These are phyloP conservation scores for Eubasilissa splendida DNA, from an alignment of 2,888 invertebrate species.

Conservation along the genomic window DNA sequence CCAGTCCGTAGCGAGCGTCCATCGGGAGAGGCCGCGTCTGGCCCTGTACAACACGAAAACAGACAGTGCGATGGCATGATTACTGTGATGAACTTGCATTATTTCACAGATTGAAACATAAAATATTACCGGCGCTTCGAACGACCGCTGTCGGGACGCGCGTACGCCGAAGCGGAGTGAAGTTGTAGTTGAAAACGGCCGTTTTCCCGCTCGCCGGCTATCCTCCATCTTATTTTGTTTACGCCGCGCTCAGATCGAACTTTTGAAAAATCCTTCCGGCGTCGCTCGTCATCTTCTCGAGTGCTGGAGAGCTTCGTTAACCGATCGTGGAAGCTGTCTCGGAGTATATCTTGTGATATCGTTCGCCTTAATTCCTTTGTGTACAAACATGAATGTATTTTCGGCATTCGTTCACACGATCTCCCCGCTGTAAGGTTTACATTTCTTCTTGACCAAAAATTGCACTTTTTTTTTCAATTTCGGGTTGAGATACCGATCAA, in stretches of 20 bases:
- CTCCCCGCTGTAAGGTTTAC: not conserved
- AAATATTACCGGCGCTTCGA: conserved; percentile 4
- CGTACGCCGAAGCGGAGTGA: not conserved
- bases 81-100: conserved; percentile 1
- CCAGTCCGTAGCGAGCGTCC: conserved; percentile 33
- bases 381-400: conserved; percentile 16
- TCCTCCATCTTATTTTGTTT: conserved; percentile 34
- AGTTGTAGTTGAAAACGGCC: not conserved
- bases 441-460: conserved; percentile 15
- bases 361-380: conserved; percentile 1
- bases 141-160: not conserved
- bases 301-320: not conserved
- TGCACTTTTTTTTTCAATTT: conserved; percentile 2
- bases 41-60: not conserved
- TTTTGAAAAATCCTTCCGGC: conserved; percentile 3
- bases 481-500: not conserved
- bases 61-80: conserved; percentile 11
- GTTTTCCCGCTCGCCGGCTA: conserved; percentile 18
- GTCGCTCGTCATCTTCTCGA: not conserved
- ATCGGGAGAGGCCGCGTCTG: conserved; percentile 3
- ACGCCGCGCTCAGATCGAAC: conserved; percentile 15
- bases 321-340: not conserved
- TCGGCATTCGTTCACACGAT: not conserved
- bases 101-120: not conserved
- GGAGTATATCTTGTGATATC: conserved; percentile 11